Conservation (phyloP, 2,888 invertebrate species). For the Epirrita christyi region DNA sequence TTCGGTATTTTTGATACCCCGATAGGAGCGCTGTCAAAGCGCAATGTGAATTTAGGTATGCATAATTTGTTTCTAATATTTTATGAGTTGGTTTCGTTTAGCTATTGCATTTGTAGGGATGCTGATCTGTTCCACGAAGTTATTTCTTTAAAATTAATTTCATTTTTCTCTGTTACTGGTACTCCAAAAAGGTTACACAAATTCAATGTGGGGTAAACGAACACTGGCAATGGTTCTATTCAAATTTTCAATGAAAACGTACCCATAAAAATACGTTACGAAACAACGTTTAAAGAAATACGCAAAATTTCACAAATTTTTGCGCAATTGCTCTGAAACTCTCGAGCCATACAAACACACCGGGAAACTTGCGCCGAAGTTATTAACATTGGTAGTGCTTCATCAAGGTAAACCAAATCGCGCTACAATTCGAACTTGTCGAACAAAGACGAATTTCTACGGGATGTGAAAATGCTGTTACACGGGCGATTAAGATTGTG, state of each 20-base stretch:
- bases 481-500: conserved; percentile 5
- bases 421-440: conserved; percentile 50
- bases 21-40: too few relatives aligned
- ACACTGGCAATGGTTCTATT: neutral
- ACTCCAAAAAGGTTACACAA: too few relatives aligned
- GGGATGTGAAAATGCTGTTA: conserved; percentile 1
- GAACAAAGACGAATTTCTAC: conserved; percentile 56
- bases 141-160: too few relatives aligned
- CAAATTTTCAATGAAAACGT: conserved; percentile 1
- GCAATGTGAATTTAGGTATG: too few relatives aligned
- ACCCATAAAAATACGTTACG: neutral
- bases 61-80: too few relatives aligned
- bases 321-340: conserved; percentile 17
- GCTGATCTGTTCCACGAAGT: too few relatives aligned
- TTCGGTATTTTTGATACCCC: too few relatives aligned
- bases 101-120: too few relatives aligned
- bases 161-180: too few relatives aligned
- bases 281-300: conserved; percentile 3
- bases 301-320: neutral
- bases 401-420: conserved; percentile 52
- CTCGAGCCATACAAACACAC: conserved; percentile 13
- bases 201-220: neutral
- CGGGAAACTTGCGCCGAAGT: conserved; percentile 41
- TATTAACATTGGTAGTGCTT: conserved; percentile 58
- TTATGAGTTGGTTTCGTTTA: too few relatives aligned